Percentiles rank a stretch among this genome's conserved stretches.
phyloP scores from a whole-genome alignment of 2,888 invertebrate species.

The Sycophila texana region DNA sequence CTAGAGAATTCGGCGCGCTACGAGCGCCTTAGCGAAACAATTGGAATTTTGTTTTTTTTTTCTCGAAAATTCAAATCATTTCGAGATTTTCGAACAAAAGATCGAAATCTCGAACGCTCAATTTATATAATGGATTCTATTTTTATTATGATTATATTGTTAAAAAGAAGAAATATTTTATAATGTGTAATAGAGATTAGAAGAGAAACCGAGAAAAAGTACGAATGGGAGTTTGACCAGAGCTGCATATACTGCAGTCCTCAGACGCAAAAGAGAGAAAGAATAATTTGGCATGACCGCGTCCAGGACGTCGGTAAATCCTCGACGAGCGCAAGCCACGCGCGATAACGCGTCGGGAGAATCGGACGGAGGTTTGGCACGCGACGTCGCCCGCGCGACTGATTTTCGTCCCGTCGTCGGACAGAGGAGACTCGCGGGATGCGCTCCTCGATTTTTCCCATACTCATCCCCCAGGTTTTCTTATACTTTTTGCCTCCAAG shows the following conservation, averaged over 20 bases:
- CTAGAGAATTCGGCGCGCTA: too few relatives aligned
- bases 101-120: too few relatives aligned
- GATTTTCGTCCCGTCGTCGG: slow-evolving; percentile 62
- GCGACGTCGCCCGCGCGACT: slow-evolving; percentile 68
- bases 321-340: slow-evolving; percentile 44
- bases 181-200: too few relatives aligned
- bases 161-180: too few relatives aligned
- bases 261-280: slow-evolving; percentile 48
- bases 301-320: slow-evolving; percentile 60
- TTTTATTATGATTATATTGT: too few relatives aligned
- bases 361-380: slow-evolving; percentile 64
- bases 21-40: too few relatives aligned
- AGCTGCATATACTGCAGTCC: slow-evolving; percentile 27
- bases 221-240: slow-evolving; percentile 27
- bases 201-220: background rate
- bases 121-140: too few relatives aligned
- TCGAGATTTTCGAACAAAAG: too few relatives aligned
- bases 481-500: background rate
- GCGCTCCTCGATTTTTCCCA: background rate
- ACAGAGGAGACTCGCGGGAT: too few relatives aligned
- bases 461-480: background rate
- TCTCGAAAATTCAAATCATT: too few relatives aligned
- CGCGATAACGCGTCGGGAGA: slow-evolving; percentile 47
- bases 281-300: slow-evolving; percentile 67
- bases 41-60: too few relatives aligned